Percentiles rank a stretch among this genome's conserved stretches.
Evolutionary conservation across 2,797 vertebrate species (phyloP).

Genomic region (Lerista edwardsae): DNA sequence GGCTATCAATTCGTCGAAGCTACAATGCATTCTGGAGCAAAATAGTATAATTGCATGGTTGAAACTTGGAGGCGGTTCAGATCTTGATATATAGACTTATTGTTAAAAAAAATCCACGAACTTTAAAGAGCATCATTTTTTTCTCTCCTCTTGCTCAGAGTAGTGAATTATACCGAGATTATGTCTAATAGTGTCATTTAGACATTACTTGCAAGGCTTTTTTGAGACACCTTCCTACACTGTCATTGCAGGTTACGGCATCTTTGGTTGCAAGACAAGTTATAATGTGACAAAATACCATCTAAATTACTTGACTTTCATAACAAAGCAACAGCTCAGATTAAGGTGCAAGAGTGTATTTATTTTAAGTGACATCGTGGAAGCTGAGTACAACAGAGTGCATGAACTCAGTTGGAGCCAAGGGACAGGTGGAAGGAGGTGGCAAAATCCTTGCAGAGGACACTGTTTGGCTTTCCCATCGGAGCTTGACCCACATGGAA

Average conservation of each 20-base stretch:
- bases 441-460: not conserved
- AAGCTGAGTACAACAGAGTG: not conserved
- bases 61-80: slow-evolving; percentile 24
- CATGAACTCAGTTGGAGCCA: not conserved
- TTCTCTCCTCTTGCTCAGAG: not conserved
- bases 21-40: slow-evolving; percentile 11
- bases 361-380: slow-evolving; percentile 34
- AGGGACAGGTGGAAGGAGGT: not conserved
- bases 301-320: slow-evolving; percentile 16
- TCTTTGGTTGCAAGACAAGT: not conserved
- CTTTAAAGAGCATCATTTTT: not conserved
- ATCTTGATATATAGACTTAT: not conserved
- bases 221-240: slow-evolving; percentile 23
- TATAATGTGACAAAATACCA: slow-evolving; percentile 44
- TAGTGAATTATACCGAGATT: slow-evolving; percentile 40
- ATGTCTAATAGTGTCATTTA: slow-evolving; percentile 52
- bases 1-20: not conserved
- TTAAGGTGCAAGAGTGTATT: slow-evolving; percentile 29
- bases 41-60: not conserved
- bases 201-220: slow-evolving; percentile 43
- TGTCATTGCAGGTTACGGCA: not conserved
- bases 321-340: slow-evolving; percentile 44
- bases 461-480: no score
- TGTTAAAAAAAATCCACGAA: not conserved
- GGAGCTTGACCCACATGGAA: not conserved